phyloP scores from a whole-genome alignment of 2,888 invertebrate species.

The Beris morrisii region DNA sequence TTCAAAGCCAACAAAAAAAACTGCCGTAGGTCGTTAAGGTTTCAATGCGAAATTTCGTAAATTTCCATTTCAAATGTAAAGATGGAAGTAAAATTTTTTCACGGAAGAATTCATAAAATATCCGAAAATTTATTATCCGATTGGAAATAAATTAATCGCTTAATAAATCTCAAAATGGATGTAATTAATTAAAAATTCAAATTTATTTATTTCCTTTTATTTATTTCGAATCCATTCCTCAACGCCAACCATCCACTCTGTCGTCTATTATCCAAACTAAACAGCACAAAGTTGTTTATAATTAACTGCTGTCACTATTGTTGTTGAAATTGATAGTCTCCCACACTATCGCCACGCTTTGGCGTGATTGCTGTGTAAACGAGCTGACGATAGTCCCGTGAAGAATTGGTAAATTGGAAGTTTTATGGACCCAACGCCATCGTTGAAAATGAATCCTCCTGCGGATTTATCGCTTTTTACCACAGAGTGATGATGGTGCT shows the following conservation, averaged over 20 bases:
- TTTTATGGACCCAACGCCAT: conserved; percentile 15
- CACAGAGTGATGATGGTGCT: no score
- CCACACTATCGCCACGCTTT: conserved; percentile 27
- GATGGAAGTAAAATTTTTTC: no score
- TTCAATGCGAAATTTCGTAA: no score
- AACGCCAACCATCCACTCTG: conserved; percentile 1
- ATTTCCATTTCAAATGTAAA: no score
- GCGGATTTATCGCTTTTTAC: no score
- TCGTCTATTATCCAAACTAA: conserved; percentile 25
- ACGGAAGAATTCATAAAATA: no score
- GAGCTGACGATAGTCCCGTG: conserved; percentile 24
- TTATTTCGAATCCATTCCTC: not conserved
- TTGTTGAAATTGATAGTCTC: conserved; percentile 37
- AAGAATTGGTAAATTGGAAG: conserved; percentile 17
- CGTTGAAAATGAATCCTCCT: no score
- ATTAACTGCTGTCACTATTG: conserved; percentile 36
- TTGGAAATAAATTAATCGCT: conserved; percentile 9
- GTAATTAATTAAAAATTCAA: conserved; percentile 29
- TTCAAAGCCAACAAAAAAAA: no score
- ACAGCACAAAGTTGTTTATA: conserved; percentile 33
- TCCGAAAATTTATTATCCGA: no score
- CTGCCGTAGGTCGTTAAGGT: no score
- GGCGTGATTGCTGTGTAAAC: conserved; percentile 15
- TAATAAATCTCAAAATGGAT: conserved; percentile 23
- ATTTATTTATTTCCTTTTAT: conserved; percentile 11